Base-by-base conservation (phyloP, 2,113 vertebrate species). In the Hippocampus barbouri region DNA sequence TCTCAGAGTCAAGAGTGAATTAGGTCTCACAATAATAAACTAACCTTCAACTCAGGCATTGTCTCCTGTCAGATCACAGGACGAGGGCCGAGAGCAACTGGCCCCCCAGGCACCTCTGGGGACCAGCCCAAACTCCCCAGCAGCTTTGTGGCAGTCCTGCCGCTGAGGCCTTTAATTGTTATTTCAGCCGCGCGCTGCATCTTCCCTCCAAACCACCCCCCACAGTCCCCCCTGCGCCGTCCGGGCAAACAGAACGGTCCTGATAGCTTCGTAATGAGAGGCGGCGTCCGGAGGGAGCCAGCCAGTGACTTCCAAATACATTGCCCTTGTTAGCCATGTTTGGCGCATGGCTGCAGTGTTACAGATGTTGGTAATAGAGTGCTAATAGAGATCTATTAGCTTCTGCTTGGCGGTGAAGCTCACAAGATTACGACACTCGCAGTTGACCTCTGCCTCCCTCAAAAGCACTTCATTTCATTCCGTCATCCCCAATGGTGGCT, bases 311-410 rank as follows among this genome's bases (percentile, higher is more conserved):
- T 90, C 86, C 88, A 91, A 90, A 92, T 89, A 83, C 88, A 90
- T 90, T 90, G 90, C 89, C 90, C 91, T 92, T 92, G 92, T 92
- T 92, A 92, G 87, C 84, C 51, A 70, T 68, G 87, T 90, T 90
- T 90, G 88, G 89, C 86, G 82, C 86, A 38, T 66, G 53, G 83
- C 83, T 90, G 79, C 73, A 84, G 82, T 85, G 87, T 82, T 89
- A 90, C 90, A 91, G 89, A 92, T 89, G 91, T 92, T 79, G 81
- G 88, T 92, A 92, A 91, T 90, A 87, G 86, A 88, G 88, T 51
- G 77, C 83, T 91, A 91, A 91, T 88, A 89, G 85, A 89, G 89
- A 91, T 90, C 89, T 87, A 91, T 92, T 90, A 90, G 88, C 89
- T 84, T 84, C 69, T 88, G 89, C 80, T 86, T 83, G 75, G 53